A percentile compares a stretch with the other conserved stretches of the same genome.
phyloP scores from a whole-genome alignment of 2,797 vertebrate species.

The Gadopsis marmoratus region DNA sequence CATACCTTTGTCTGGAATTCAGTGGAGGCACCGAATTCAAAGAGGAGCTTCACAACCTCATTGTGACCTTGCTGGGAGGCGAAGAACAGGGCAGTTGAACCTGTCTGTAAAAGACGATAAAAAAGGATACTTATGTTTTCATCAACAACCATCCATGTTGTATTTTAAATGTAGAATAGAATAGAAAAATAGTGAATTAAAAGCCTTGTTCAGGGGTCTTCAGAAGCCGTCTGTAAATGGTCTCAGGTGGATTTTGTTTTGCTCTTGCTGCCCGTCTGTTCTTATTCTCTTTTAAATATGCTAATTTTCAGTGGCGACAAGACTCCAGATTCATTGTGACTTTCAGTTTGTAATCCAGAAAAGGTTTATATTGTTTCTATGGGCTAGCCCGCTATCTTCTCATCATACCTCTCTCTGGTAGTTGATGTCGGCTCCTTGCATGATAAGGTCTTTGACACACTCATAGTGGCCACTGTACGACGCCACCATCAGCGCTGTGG shows the following conservation, averaged over 20 bases:
- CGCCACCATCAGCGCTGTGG: conserved; percentile 96
- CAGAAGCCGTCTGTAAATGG: background rate
- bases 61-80: conserved; percentile 96
- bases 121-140: conserved; percentile 24
- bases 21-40: conserved; percentile 96
- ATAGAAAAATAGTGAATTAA: background rate
- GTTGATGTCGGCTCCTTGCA: conserved; percentile 98
- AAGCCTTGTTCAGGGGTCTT: background rate
- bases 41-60: conserved; percentile 93
- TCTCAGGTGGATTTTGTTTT: background rate
- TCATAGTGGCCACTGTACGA: conserved; percentile 92
- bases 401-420: conserved; percentile 94
- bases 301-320: background rate
- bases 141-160: background rate
- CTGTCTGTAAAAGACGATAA: conserved; percentile 86
- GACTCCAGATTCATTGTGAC: background rate
- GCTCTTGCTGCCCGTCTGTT: too few species aligned
- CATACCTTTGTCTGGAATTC: conserved; percentile 94
- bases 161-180: background rate
- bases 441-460: conserved; percentile 92
- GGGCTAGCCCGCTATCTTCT: background rate
- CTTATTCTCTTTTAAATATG: too few species aligned
- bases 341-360: background rate
- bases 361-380: background rate
- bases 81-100: conserved; percentile 95